phyloP scores from a whole-genome alignment of 2,113 vertebrate genomes.

The Toxostoma redivivum region DNA sequence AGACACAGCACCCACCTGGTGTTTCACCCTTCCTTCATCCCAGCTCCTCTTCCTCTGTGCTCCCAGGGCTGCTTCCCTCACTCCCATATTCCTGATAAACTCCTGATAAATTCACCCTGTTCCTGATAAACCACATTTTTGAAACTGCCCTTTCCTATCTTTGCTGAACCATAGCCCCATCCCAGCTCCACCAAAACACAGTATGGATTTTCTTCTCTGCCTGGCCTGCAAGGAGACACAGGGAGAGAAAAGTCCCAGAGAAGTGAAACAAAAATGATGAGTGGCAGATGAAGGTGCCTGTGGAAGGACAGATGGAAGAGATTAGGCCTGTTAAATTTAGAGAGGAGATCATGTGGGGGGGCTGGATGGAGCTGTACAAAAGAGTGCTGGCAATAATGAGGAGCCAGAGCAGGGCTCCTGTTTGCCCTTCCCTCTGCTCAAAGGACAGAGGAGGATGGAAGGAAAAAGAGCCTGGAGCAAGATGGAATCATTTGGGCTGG shows the following conservation, averaged over 20 bases:
- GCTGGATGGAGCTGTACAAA: not conserved
- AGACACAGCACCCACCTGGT: not conserved
- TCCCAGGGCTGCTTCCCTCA: not conserved
- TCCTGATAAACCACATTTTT: not conserved
- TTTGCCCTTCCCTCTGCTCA: not conserved
- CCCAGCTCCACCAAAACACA: not conserved
- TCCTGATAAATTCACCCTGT: not conserved
- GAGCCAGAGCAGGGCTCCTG: not conserved
- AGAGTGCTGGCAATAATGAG: not conserved
- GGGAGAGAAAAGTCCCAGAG: not conserved
- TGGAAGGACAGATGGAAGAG: constrained; percentile 12
- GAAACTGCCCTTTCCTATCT: not conserved
- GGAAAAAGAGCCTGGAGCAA: not conserved
- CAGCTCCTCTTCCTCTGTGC: not conserved
- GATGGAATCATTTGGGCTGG: not conserved
- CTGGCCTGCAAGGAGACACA: not conserved
- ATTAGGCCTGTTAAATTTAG: constrained; percentile 22
- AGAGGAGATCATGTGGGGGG: not conserved
- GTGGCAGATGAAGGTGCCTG: not conserved
- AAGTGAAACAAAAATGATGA: not conserved
- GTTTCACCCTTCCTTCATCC: not conserved
- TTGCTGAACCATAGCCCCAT: not conserved
- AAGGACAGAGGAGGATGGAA: not conserved
- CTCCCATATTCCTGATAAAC: not conserved
- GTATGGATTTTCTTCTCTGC: not conserved